Base-by-base conservation (phyloP, 2,888 invertebrate genomes). In the Ferdinandea cuprea region DNA sequence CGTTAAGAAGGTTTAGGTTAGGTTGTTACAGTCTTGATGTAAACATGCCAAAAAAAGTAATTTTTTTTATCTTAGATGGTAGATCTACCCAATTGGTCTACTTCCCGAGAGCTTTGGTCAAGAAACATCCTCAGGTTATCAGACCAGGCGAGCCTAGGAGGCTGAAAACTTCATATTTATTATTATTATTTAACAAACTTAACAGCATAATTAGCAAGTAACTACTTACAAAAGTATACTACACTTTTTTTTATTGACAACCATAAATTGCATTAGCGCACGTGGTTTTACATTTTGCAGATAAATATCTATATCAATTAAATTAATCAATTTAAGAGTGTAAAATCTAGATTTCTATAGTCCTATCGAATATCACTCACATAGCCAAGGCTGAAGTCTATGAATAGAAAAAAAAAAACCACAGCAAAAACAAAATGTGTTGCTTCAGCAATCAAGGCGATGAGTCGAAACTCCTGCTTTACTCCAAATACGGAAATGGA, bases 221-320 rank as follows among this genome's bases (percentile, higher is more conserved):
- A 52, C 54, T 3, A 13, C 5, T 13, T 7, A 25, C 35, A 37
- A 48, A 44, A 3, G 5, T 25, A 5, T 30, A 17, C 44, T 42
- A 59, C 15, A 11, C 2, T 35, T 35, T 35, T 35, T 35, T 6
- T 5, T 25, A 25, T 5, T 25, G 25, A 25, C 25, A 25, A 25
- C 25, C 3, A 25, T 25, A 25, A 25, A n/a, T 54, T 42, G 7
- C 48, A 37, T 8, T 37, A 15, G 17, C 40, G 59, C 77, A 77
- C 81, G 80, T 81, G 81, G 77, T 81, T 59, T 71, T 6, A 48
- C 5, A 28, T 5, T 6, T 30, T 56, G 73, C 61, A 56, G 54
- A 46, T 44, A 54, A 40, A 30, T 40, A 30, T 48, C 58, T 44
- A 50, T 6, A 40, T 19, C 28, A 48, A 30, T 30, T 13, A 61